Conservation (phyloP, 2,113 vertebrate genomes). For the Archocentrus centrarchus region DNA sequence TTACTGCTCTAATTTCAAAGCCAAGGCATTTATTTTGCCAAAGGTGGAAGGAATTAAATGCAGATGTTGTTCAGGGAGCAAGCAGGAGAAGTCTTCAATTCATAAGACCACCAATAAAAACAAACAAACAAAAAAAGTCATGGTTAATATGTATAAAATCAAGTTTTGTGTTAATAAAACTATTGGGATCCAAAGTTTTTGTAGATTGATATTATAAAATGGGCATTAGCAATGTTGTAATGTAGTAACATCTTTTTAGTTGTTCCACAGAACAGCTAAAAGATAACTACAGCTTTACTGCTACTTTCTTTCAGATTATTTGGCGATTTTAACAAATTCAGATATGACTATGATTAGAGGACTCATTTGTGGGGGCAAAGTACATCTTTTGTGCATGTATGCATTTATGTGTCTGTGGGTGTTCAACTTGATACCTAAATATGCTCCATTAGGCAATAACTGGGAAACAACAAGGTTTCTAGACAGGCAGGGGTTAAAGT, state of each 20-base stretch:
- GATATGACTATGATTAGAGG: neutral
- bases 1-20: constrained; percentile 52
- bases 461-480: neutral
- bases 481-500: neutral
- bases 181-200: neutral
- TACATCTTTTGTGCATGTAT: neutral
- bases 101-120: neutral
- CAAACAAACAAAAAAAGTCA: neutral
- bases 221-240: too few relatives aligned
- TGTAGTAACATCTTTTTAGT: too few relatives aligned
- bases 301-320: neutral
- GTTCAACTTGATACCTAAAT: neutral
- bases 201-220: neutral
- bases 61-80: constrained; percentile 28
- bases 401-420: neutral
- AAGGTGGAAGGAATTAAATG: constrained; percentile 53
- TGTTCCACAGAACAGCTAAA: neutral
- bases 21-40: constrained; percentile 53
- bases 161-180: too few relatives aligned
- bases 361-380: neutral
- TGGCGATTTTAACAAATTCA: neutral
- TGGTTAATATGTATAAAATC: neutral
- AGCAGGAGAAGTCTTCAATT: constrained; percentile 25
- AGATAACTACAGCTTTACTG: neutral
- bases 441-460: neutral